Conservation (phyloP, 2,888 invertebrate species). For the Chalcosyrphus nemorum region DNA sequence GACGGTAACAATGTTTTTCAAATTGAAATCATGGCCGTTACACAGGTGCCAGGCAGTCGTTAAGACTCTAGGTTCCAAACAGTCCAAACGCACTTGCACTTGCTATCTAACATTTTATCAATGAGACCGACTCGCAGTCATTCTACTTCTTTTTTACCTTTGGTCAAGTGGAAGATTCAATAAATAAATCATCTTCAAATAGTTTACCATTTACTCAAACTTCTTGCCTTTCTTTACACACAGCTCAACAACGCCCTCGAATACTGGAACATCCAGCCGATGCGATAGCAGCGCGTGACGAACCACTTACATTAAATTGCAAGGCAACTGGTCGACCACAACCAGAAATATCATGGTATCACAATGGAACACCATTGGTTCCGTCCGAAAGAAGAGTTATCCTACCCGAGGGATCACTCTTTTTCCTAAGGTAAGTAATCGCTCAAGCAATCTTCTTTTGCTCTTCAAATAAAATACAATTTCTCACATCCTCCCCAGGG, state of each 20-base stretch:
- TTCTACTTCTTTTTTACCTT: too few relatives aligned
- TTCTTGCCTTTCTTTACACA: background rate
- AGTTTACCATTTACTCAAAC: too few relatives aligned
- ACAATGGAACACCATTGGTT: conserved; percentile 76
- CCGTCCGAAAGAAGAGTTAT: conserved; percentile 76
- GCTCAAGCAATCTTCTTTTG: too few relatives aligned
- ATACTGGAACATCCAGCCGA: conserved; percentile 77
- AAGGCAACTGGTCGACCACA: conserved; percentile 76
- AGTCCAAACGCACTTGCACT: too few relatives aligned
- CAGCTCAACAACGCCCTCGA: conserved; percentile 76
- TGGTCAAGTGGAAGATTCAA: too few relatives aligned
- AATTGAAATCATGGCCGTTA: too few relatives aligned
- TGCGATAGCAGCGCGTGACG: conserved; percentile 76
- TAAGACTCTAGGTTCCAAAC: too few relatives aligned
- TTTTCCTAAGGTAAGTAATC: conserved; percentile 75
- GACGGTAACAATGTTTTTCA: too few relatives aligned
- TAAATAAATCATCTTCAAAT: background rate
- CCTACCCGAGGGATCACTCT: conserved; percentile 76
- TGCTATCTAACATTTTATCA: too few relatives aligned
- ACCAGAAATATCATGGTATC: conserved; percentile 76
- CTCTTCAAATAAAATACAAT: background rate
- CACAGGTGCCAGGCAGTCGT: too few relatives aligned
- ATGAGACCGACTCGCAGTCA: too few relatives aligned
- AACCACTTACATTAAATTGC: conserved; percentile 76
- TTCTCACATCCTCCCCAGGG: conserved; percentile 61